These are phyloP conservation scores for Cynodonichthys magdalenae DNA, from an alignment of 2,797 vertebrate species.

Conservation along the genomic window DNA sequence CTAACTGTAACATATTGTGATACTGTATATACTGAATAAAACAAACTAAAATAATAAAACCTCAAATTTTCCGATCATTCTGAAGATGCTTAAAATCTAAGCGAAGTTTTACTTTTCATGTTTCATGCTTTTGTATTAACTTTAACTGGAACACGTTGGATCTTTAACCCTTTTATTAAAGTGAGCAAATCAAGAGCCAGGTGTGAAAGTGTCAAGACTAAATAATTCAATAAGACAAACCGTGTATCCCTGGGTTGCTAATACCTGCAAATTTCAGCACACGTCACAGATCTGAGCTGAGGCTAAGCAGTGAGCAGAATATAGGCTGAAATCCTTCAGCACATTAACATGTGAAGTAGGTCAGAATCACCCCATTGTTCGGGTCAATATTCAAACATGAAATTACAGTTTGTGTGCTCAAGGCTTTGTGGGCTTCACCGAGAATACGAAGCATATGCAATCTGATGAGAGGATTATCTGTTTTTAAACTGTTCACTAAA, in stretches of 20 bases:
- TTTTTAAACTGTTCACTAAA: conserved; percentile 21
- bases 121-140: not conserved
- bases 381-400: conserved; percentile 11
- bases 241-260: not conserved
- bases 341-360: conserved; percentile 29
- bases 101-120: not conserved
- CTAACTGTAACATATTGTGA: too few relatives aligned
- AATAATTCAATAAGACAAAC: not conserved
- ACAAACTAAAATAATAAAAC: too few relatives aligned
- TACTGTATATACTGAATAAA: too few relatives aligned
- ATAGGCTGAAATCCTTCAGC: conserved; percentile 18
- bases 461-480: conserved; percentile 28
- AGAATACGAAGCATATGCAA: conserved; percentile 10
- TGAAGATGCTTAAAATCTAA: too few relatives aligned
- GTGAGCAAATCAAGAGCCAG: conserved; percentile 8
- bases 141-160: not conserved
- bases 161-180: not conserved
- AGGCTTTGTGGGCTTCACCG: conserved; percentile 9
- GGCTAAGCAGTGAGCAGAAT: conserved; percentile 6
- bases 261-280: not conserved
- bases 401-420: conserved; percentile 5
- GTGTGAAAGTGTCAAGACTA: conserved; percentile 1
- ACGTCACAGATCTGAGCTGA: conserved; percentile 4
- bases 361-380: conserved; percentile 33
- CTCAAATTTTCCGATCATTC: too few relatives aligned